Base-by-base conservation (phyloP, 2,113 vertebrate species). In the Accipiter virgatus region DNA sequence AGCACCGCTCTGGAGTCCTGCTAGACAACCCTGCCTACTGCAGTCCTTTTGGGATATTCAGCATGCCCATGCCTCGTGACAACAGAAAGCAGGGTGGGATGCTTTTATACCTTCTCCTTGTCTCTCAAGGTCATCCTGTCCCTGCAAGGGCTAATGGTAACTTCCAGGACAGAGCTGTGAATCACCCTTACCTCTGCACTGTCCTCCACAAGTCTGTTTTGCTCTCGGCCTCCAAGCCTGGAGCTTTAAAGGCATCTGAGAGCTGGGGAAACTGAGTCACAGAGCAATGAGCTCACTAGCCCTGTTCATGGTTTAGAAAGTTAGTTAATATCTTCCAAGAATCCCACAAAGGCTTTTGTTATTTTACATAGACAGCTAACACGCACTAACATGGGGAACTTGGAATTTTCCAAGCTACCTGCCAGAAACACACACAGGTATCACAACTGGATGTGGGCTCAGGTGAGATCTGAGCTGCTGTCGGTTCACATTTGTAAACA, bases 401-500 rank as follows among this genome's bases (percentile, higher is more conserved):
- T 22, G 17, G 52, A 72, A 7, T 62, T 92, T 85, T 52, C 36
- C 43, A 88, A 45, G 26, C 34, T 80, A 25, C n/a, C 16, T 70
- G 11, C 23, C 31, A 77, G 27, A 62, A 87, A 52, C 16, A 55
- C 17, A 42, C 7, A 32, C 23, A 40, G 0, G 1, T 47, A 38
- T 62, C 45, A 70, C 16, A 63, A 14, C 36, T 53, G 48, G 16
- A 10, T 74, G 40, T 59, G 42, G 38, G 17, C 29, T 66, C 22
- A 29, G 18, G 10, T 40, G 63, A 86, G 14, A 58, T 19, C 36
- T 43, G 25, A 55, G 29, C 15, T 50, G 38, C 16, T 48, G n/a
- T 38, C 1, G 0, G 0, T 34, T 84, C 25, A 8, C 1, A 0
- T 62, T 67, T 45, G 25, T 25, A 43, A 81, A 53, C 0, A 0